phyloP scores from a whole-genome alignment of 2,113 vertebrate species.

The Urocynchramus pylzowi region DNA sequence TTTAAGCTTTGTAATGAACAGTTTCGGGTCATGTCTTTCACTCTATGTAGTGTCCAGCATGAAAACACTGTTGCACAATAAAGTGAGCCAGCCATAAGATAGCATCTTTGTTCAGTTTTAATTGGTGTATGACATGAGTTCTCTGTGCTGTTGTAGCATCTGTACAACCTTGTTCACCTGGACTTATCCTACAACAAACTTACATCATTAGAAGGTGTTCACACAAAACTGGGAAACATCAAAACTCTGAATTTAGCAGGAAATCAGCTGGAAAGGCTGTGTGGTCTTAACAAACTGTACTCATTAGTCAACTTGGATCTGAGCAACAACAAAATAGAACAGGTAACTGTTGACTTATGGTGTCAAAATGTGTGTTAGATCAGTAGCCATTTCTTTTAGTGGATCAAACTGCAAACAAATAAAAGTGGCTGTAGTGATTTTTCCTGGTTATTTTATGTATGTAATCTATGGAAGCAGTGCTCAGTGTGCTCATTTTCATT shows the following conservation, averaged over 20 bases:
- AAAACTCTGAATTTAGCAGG: conserved; percentile 92
- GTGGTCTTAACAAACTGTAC: conserved; percentile 91
- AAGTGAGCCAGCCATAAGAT: neutral
- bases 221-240: conserved; percentile 94
- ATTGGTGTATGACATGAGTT: neutral
- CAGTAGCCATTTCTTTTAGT: neutral
- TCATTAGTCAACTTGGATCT: conserved; percentile 94
- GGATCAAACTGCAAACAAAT: neutral
- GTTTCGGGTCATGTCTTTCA: neutral
- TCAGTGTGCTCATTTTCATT: neutral
- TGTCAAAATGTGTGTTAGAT: neutral
- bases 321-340: conserved; percentile 85
- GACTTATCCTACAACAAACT: conserved; percentile 94
- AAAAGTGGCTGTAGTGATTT: neutral
- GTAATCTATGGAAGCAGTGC: neutral
- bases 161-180: conserved; percentile 94
- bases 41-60: neutral
- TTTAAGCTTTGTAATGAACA: neutral
- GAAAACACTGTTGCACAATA: neutral
- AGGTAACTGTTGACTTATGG: conserved; percentile 69
- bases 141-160: conserved; percentile 76
- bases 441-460: neutral
- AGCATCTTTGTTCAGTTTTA: neutral
- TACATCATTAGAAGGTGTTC: conserved; percentile 82
- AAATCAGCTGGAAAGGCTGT: conserved; percentile 88